These are phyloP conservation scores for Temnothorax ravouxi DNA, from an alignment of 2,888 invertebrate genomes.

Conservation along the genomic window DNA sequence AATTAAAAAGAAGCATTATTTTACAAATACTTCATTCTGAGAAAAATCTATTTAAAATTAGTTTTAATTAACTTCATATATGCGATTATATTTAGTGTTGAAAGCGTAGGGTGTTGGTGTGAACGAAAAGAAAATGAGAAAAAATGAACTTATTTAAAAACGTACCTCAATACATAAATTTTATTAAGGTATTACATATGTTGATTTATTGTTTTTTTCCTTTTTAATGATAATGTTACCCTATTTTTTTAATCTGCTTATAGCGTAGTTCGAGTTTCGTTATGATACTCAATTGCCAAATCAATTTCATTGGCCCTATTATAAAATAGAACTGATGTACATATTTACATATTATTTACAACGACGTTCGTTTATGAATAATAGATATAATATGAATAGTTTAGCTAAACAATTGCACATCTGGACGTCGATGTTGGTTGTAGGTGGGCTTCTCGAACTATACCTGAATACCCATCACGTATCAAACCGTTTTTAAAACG, in stretches of 20 bases:
- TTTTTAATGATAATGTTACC: constrained; percentile 83
- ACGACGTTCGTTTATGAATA: constrained; percentile 75
- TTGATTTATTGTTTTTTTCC: constrained; percentile 84
- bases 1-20: not conserved
- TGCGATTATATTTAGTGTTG: constrained; percentile 12
- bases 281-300: constrained; percentile 79
- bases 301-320: constrained; percentile 83
- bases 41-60: constrained; percentile 3
- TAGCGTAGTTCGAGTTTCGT: constrained; percentile 78
- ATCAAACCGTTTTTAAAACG: constrained; percentile 43
- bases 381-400: constrained; percentile 74
- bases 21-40: not conserved
- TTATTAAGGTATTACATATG: constrained; percentile 86
- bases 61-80: constrained; percentile 1
- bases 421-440: constrained; percentile 86
- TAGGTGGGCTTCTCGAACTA: constrained; percentile 76
- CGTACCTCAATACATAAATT: constrained; percentile 86
- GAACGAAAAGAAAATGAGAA: constrained; percentile 67
- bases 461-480: constrained; percentile 49
- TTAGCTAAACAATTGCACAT: constrained; percentile 86
- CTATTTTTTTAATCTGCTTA: constrained; percentile 81
- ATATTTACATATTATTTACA: constrained; percentile 86
- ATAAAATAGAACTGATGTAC: constrained; percentile 86
- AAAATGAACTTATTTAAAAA: constrained; percentile 84
- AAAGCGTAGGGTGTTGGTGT: constrained; percentile 38